Conservation (phyloP, 2,888 invertebrate species). For the Agonopterix subpropinquella region DNA sequence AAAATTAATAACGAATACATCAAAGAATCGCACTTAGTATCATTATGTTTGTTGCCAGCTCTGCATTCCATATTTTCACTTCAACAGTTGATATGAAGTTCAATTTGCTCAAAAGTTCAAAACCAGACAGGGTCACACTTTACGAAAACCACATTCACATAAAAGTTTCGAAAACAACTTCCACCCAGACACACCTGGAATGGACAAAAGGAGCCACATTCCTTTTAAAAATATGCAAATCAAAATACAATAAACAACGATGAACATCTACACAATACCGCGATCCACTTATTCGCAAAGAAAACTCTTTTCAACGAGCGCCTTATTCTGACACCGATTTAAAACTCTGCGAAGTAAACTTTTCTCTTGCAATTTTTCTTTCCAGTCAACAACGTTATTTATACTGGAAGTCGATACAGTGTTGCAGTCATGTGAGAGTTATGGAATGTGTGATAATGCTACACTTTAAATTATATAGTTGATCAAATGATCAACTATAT, state of each 20-base stretch:
- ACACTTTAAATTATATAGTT: too few relatives aligned
- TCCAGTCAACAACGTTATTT: slow-evolving; percentile 5
- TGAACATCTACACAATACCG: slow-evolving; percentile 1
- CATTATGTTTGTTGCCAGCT: too few relatives aligned
- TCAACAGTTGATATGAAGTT: too few relatives aligned
- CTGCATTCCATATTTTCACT: too few relatives aligned
- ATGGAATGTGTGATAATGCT: too few relatives aligned
- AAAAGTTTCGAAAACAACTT: background rate
- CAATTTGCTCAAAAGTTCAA: too few relatives aligned
- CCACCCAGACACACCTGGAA: too few relatives aligned
- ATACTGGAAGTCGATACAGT: slow-evolving; percentile 4
- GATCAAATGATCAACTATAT: too few relatives aligned
- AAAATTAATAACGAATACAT: too few relatives aligned
- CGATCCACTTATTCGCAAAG: slow-evolving; percentile 7
- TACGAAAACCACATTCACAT: background rate
- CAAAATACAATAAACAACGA: slow-evolving; percentile 10
- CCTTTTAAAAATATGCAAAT: slow-evolving; percentile 10
- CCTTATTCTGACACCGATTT: slow-evolving; percentile 1
- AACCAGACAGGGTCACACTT: background rate
- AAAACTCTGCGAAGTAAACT: background rate
- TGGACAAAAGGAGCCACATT: background rate
- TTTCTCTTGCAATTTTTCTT: background rate
- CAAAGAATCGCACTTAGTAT: too few relatives aligned
- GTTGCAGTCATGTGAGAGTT: too few relatives aligned
- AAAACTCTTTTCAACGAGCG: slow-evolving; percentile 5